These are phyloP conservation scores for Phrynocephalus vlangalii DNA, from an alignment of 2,797 vertebrate genomes.

Conservation along the genomic window DNA sequence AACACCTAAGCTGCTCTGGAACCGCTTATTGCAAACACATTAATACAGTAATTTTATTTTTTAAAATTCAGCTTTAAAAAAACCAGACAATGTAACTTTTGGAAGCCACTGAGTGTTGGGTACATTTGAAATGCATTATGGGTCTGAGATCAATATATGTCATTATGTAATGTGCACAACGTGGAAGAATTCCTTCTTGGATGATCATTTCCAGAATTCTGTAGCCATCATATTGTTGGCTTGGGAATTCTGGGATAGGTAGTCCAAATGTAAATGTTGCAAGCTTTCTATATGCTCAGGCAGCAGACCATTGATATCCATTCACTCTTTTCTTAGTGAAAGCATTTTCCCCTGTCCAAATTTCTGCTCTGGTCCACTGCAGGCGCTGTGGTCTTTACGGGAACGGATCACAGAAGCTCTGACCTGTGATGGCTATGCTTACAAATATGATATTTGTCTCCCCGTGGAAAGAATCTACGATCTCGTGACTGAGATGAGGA, in stretches of 20 bases:
- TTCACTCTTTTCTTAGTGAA: not conserved
- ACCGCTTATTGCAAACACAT: not conserved
- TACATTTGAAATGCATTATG: too few relatives aligned
- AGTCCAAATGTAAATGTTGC: too few relatives aligned
- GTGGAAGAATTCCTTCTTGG: too few relatives aligned
- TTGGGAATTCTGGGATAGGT: too few relatives aligned
- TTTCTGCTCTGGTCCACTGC: not conserved
- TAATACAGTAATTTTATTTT: not conserved
- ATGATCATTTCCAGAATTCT: too few relatives aligned
- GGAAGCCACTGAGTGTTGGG: not conserved
- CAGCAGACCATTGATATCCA: not conserved
- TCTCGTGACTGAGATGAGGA: slow-evolving; percentile 85
- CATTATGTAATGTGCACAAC: too few relatives aligned
- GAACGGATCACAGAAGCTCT: slow-evolving; percentile 93
- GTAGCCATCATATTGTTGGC: too few relatives aligned
- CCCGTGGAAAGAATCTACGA: slow-evolving; percentile 90
- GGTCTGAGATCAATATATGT: too few relatives aligned
- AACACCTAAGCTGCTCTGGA: fast-evolving
- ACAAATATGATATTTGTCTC: slow-evolving; percentile 94
- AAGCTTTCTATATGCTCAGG: not conserved
- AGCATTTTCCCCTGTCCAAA: not conserved
- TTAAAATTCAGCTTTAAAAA: too few relatives aligned
- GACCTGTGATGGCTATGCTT: slow-evolving; percentile 87
- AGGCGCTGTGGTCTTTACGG: slow-evolving; percentile 92
- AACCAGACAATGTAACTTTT: not conserved